Conservation (phyloP, 2,113 vertebrate genomes). For the Coryphaenoides rupestris region DNA sequence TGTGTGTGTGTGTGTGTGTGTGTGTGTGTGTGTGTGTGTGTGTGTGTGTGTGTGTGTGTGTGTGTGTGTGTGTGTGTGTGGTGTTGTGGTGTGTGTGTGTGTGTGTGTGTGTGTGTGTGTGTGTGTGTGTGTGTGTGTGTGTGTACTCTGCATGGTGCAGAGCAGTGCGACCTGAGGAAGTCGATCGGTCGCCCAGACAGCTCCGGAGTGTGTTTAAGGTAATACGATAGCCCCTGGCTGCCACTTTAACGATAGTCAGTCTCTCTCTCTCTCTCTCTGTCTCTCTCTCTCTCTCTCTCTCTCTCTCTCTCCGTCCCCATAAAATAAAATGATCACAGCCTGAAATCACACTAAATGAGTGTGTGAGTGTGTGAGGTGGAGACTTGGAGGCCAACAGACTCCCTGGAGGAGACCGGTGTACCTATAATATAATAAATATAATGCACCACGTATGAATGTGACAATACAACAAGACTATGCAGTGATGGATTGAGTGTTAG, state of each 20-base stretch:
- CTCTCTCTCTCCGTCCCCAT: not conserved
- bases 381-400: not conserved
- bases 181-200: conserved; percentile 25
- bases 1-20: too few species aligned
- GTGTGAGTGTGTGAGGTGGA: not conserved
- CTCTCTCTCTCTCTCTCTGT: not conserved
- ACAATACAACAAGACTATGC: too few species aligned
- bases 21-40: too few species aligned
- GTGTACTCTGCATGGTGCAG: conserved; percentile 17
- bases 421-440: too few species aligned
- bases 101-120: too few species aligned
- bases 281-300: not conserved
- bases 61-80: too few species aligned
- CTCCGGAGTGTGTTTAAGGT: conserved; percentile 60
- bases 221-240: conserved; percentile 54
- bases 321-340: not conserved
- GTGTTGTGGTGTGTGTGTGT: too few species aligned
- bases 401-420: not conserved
- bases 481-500: too few species aligned
- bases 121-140: too few species aligned
- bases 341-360: not conserved
- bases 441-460: too few species aligned
- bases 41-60: too few species aligned
- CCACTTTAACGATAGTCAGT: conserved; percentile 1
- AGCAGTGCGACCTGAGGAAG: conserved; percentile 48